phyloP scores from a whole-genome alignment of 2,888 invertebrate genomes.

The Arrhopalites spinosus region DNA sequence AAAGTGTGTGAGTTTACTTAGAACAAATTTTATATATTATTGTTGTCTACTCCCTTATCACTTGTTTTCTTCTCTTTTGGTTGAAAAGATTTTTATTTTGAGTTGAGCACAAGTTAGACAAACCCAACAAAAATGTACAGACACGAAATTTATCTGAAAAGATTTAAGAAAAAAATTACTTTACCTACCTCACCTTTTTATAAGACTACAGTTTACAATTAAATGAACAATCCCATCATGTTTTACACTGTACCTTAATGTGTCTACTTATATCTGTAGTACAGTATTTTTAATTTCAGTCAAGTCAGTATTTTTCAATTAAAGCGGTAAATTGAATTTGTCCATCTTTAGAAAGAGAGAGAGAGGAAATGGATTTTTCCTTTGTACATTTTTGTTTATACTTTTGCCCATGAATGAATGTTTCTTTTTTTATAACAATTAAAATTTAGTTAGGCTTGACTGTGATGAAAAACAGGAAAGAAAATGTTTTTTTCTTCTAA shows the following conservation, averaged over 20 bases:
- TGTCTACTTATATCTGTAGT: neutral
- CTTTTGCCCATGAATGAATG: constrained; percentile 25
- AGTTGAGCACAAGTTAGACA: neutral
- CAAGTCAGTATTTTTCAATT: constrained; percentile 11
- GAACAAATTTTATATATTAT: neutral
- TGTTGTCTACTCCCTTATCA: neutral
- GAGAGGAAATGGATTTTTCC: neutral
- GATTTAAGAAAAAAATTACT: neutral
- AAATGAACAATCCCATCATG: neutral
- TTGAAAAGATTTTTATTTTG: neutral
- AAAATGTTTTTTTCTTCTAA: too few relatives aligned
- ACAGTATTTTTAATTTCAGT: constrained; percentile 9
- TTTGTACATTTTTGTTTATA: neutral
- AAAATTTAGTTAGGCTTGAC: constrained; percentile 19
- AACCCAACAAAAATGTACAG: neutral
- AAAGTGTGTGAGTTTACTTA: too few relatives aligned
- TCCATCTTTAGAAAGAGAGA: neutral
- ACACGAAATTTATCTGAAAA: neutral
- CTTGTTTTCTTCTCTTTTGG: neutral
- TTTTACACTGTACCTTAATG: neutral
- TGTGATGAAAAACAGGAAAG: constrained; percentile 17
- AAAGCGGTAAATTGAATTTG: constrained; percentile 30
- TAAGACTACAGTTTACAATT: neutral
- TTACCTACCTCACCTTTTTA: constrained; percentile 1
- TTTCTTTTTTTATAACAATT: constrained; percentile 5